Evolutionary conservation across 2,888 invertebrate species (phyloP), one percentile per base, ranked within the genome.

Genomic region (Hoplodrina blanda): DNA sequence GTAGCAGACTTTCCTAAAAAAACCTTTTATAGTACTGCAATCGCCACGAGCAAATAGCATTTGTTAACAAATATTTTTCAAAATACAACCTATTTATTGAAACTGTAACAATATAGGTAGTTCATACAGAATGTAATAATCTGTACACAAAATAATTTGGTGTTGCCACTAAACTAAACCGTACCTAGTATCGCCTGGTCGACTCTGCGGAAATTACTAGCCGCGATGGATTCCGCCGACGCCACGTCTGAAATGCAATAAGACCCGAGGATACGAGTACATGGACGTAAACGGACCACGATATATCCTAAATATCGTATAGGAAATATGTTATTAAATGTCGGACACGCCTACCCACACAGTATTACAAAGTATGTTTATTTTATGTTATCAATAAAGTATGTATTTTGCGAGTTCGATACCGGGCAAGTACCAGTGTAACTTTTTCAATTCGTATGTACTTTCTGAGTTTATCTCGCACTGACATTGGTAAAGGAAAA

Each of bases 151-250:
- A 76, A 60, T 76, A 75, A 63, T 63, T 50, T 52, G 17, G 56
- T 73, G 59, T 72, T 65, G 30, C 56, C 61, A 72, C 64, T 54
- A 57, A 70, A 69, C 62, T 55, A 55, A 70, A 59, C 62, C 69
- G 71, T 30, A n/a, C n/a, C n/a, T n/a, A 75, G 75, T 71, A 74
- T 73, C 71, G 79, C 56, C 52, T 37, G 80, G 76, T 76, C 73
- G 69, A 64, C 49, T 65, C 75, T 73, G 69, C 91, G 92, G 92
- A 92, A 90, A 92, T 92, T 88, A 90, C 89, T 86, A 82, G 86
- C 85, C 86, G 84, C 84, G 78, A 84, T 78, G 76, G 77, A 84
- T 85, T 88, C 86, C 90, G 86, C 50, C 73, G 53, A 59, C 66
- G 65, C 33, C 55, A 71, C 76, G 78, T 75, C 83, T 78, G 85